These are phyloP conservation scores for Lasioglossum calceatum DNA, from an alignment of 2,888 invertebrate genomes.

Conservation along the genomic window DNA sequence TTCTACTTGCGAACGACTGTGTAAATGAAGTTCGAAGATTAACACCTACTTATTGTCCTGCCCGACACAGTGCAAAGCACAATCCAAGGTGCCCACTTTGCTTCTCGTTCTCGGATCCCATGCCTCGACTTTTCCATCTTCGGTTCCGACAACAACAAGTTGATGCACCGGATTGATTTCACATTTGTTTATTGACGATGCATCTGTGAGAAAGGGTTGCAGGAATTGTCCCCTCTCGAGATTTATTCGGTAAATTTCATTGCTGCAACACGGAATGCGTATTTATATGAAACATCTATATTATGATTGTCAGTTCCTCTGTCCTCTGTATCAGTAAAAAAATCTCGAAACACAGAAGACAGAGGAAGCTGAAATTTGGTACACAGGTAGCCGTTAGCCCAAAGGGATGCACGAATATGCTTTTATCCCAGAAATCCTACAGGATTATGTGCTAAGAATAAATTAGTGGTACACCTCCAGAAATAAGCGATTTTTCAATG, in stretches of 20 bases:
- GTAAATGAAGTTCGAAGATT: neutral
- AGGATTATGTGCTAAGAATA: too few species aligned
- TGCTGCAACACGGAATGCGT: constrained; percentile 84
- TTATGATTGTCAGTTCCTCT: too few species aligned
- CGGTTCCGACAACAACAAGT: constrained; percentile 93
- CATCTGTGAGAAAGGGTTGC: constrained; percentile 91
- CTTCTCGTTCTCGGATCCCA: constrained; percentile 96
- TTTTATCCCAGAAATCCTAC: too few species aligned
- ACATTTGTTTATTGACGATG: constrained; percentile 92
- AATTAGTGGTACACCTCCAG: too few species aligned
- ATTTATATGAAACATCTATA: neutral
- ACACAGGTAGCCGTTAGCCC: too few species aligned
- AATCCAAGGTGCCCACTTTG: constrained; percentile 93
- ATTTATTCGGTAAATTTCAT: constrained; percentile 97
- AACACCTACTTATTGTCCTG: constrained; percentile 85
- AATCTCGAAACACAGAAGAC: too few species aligned
- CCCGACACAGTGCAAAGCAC: constrained; percentile 88
- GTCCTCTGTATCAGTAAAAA: too few species aligned
- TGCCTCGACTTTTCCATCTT: constrained; percentile 96
- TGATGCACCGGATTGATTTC: constrained; percentile 95
- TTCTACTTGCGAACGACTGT: neutral
- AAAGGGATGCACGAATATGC: too few species aligned
- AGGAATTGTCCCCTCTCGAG: constrained; percentile 98
- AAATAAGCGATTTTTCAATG: too few species aligned
- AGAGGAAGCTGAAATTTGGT: too few species aligned